Conservation (phyloP, 2,797 vertebrate genomes). For the Helostoma temminkii region DNA sequence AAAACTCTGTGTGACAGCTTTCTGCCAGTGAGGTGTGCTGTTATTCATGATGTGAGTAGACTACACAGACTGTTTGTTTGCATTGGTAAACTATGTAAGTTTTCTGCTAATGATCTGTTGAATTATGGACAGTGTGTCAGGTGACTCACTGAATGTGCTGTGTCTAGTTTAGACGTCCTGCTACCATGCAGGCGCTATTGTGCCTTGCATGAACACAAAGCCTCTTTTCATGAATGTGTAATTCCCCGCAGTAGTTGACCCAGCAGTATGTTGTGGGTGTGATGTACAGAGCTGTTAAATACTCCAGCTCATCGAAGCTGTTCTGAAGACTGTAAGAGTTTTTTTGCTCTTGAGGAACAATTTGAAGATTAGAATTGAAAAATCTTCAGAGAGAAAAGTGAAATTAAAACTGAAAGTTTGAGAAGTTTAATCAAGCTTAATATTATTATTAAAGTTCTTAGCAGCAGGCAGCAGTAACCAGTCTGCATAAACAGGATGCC, state of each 20-base stretch:
- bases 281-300: constrained; percentile 7
- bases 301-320: neutral
- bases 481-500: constrained; percentile 64
- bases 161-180: constrained; percentile 46
- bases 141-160: constrained; percentile 44
- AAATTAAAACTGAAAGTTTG: constrained; percentile 8
- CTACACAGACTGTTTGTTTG: constrained; percentile 4
- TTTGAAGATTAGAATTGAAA: constrained; percentile 21
- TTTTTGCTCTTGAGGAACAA: constrained; percentile 13
- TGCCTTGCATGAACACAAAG: constrained; percentile 64
- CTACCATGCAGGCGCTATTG: constrained; percentile 58
- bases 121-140: constrained; percentile 31
- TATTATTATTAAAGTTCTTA: constrained; percentile 15
- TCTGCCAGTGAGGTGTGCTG: constrained; percentile 38
- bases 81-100: constrained; percentile 3
- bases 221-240: constrained; percentile 66
- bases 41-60: constrained; percentile 9
- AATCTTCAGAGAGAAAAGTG: neutral
- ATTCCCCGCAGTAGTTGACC: constrained; percentile 33
- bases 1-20: constrained; percentile 20
- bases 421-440: neutral
- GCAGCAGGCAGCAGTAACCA: constrained; percentile 22
- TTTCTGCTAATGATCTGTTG: constrained; percentile 39
- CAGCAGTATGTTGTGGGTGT: constrained; percentile 27
- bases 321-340: neutral